Evolutionary conservation across 2,888 invertebrate genomes (phyloP), one percentile per base, ranked within the genome.

Genomic region (Nesidiocoris tenuis): DNA sequence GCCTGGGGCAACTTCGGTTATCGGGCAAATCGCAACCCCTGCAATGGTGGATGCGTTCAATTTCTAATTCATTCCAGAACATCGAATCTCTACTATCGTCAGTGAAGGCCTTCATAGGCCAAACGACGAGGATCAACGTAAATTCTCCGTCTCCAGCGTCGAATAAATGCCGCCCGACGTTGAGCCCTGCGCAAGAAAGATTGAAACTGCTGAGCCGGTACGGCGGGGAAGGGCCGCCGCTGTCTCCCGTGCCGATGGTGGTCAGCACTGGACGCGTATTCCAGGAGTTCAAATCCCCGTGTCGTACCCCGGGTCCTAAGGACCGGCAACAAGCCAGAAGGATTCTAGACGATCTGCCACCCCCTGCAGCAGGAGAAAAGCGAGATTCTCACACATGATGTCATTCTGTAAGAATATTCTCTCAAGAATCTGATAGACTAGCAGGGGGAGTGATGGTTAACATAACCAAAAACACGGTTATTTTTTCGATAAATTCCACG

Each of bases 261-360:
- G 70, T 59, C 59, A 21, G 18, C 0, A 59, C 57, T 16, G 2
- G 18, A 59, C 57, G 59, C 17, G 70, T 70, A 18, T 70, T 70
- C 24, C 23, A 57, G 9, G 24, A 24, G 21, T 70, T 70, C 59
- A 57, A 59, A 23, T 70, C 70, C 19, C 70, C 70, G 16, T 59
- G 24, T 18, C 23, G 18, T 1, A 70, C 59, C 1, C 70, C 70
- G 12, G 39, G 5, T 7, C 5, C 5, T 12, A 39, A 39, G 12
- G 3, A 3, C 39, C 3, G 12, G 39, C 39, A 39, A 39, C 39
- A 39, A 7, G 5, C 39, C 5, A 39, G 39, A 39, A 39, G 39
- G 12, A 3, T 39, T 39, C 12, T 39, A 39, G 12, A 39, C 12
- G 39, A 39, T 7, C 12, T 39, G 39, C 39, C 39, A 39, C 12